A percentile compares a stretch with the other conserved stretches of the same genome.
Evolutionary conservation across 2,888 invertebrate genomes (phyloP).

Genomic region (Xanthia icteritia): DNA sequence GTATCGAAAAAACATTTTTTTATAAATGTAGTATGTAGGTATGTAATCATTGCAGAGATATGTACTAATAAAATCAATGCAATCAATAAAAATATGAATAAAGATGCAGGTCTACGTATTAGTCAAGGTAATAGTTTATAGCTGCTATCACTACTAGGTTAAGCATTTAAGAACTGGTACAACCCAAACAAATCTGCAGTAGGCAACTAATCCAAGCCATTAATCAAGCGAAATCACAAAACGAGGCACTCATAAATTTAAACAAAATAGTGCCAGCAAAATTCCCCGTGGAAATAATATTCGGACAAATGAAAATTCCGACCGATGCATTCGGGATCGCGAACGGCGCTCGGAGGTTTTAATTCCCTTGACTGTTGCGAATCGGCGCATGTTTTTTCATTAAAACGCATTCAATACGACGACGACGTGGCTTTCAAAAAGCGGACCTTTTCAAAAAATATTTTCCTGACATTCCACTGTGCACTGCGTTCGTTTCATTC

Average conservation of each 20-base stretch:
- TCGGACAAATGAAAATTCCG: constrained; percentile 88
- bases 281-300: constrained; percentile 86
- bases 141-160: neutral
- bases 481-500: constrained; percentile 81
- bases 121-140: neutral
- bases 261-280: constrained; percentile 77
- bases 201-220: constrained; percentile 73
- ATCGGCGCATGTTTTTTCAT: constrained; percentile 90
- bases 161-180: neutral
- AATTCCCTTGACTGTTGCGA: constrained; percentile 90
- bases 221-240: constrained; percentile 76
- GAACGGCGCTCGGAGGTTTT: constrained; percentile 85
- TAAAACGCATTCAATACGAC: constrained; percentile 90
- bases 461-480: constrained; percentile 87
- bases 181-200: constrained; percentile 46
- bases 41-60: too few relatives aligned
- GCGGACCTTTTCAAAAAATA: constrained; percentile 89
- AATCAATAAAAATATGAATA: too few relatives aligned
- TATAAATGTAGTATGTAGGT: neutral
- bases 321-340: constrained; percentile 83
- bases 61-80: too few relatives aligned
- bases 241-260: constrained; percentile 76
- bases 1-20: neutral
- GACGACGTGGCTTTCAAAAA: constrained; percentile 89
- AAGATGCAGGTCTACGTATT: too few relatives aligned